Conservation (phyloP, 2,113 vertebrate genomes). For the Chunga burmeisteri region DNA sequence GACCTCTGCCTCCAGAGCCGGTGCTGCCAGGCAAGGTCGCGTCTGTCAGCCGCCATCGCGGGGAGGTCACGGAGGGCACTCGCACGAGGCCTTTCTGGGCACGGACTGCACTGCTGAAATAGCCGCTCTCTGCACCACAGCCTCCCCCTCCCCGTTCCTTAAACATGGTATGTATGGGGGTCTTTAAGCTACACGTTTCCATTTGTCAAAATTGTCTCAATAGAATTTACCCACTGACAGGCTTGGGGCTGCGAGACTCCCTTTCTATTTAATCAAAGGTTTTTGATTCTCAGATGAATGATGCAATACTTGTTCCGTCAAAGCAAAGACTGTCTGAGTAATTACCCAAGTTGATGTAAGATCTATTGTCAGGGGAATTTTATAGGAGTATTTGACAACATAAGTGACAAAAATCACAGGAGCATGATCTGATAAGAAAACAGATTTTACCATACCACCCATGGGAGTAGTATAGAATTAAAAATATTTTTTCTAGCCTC, state of each 20-base stretch:
- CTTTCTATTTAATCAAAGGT: not conserved
- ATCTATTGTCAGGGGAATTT: conserved; percentile 19
- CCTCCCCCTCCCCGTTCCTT: not conserved
- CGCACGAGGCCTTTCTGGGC: rapidly evolving
- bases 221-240: not conserved
- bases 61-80: not conserved
- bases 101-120: not conserved
- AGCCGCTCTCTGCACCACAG: not conserved
- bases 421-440: conserved; percentile 41
- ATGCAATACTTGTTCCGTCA: conserved; percentile 20
- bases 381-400: not conserved
- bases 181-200: not conserved
- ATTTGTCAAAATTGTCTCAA: not conserved
- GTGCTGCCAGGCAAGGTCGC: rapidly evolving
- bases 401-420: conserved; percentile 48
- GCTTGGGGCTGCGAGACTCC: not conserved
- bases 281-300: not conserved
- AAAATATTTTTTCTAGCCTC: conserved; percentile 8
- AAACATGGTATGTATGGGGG: rapidly evolving
- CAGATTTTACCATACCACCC: conserved; percentile 24
- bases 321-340: not conserved
- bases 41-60: rapidly evolving
- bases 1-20: not conserved
- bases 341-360: conserved; percentile 13
- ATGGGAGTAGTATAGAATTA: conserved; percentile 29